A percentile compares a stretch with the other conserved stretches of the same genome.
These are phyloP conservation scores for Cololabis saira DNA, from an alignment of 2,113 vertebrate species.

Conservation along the genomic window DNA sequence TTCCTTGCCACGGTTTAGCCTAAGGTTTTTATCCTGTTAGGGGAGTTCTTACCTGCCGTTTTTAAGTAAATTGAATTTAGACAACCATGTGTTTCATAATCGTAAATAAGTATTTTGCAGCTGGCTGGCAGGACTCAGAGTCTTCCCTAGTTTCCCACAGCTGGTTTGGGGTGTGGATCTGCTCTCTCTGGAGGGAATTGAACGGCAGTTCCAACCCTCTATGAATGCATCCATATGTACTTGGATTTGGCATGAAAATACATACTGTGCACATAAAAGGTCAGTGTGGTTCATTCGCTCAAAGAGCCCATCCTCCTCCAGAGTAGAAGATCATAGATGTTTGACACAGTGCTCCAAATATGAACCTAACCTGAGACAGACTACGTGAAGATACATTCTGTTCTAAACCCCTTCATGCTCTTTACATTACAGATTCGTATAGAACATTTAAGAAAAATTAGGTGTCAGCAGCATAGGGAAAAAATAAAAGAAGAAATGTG, in stretches of 20 bases:
- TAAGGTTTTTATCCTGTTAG: too few relatives aligned
- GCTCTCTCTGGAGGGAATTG: neutral
- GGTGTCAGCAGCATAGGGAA: neutral
- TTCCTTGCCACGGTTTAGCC: too few relatives aligned
- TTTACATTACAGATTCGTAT: neutral
- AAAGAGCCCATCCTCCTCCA: neutral
- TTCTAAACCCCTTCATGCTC: neutral
- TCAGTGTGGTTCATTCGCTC: neutral
- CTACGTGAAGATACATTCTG: neutral
- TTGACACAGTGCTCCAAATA: neutral
- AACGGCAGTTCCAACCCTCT: neutral
- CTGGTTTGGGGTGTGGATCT: neutral
- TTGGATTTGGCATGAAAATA: neutral
- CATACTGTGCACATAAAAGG: neutral
- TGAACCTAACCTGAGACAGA: neutral
- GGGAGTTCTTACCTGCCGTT: too few relatives aligned
- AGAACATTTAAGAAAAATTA: neutral
- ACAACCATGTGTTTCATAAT: neutral
- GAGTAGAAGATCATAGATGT: neutral
- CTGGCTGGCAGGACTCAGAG: neutral
- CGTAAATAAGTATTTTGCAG: neutral
- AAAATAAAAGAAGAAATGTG: neutral
- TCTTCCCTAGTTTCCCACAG: neutral
- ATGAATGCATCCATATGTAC: neutral
- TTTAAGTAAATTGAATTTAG: neutral